Evolutionary conservation across 2,888 invertebrate species (phyloP), one percentile per base, ranked within the genome.

Genomic region (Busseola fusca): DNA sequence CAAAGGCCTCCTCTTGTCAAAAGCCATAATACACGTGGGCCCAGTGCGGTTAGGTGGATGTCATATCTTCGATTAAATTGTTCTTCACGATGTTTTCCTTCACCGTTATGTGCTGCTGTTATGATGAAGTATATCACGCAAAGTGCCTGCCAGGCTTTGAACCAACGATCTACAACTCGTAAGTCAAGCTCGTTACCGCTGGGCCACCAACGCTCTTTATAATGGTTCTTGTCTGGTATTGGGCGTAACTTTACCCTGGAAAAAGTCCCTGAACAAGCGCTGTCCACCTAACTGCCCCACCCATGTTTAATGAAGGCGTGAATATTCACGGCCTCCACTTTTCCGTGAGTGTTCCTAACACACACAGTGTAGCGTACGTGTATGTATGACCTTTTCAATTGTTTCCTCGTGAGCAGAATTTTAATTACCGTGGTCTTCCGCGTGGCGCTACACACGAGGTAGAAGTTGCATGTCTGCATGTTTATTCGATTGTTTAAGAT

Each of bases 391-490:
- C 91, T 90, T 84, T 84, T 76, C 79, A 84, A 88, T 87, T 86
- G 87, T 89, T 92, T 92, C 91, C 92, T 92, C 89, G 88, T 92
- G 90, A 87, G 89, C 86, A 88, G 91, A 90, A 89, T 91, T 73
- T 79, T 88, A 89, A 89, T 87, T 80, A 78, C 72, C 82, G 0
- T 68, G 84, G 86, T 69, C 90, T 92, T 91, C 91, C 92, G 91
- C 82, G 81, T 90, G 81, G 64, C 57, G 80, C 69, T 81, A 60
- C 58, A 63, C 69, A 59, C 37, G 63, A 70, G 52, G 27, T 69
- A 72, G 70, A 76, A 64, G 77, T 72, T 76, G 57, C 72, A 72
- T 76, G 62, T 64, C 60, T 60, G 25, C 66, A 48, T 52, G 64
- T 68, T 48, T 50, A 59, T 72, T 59, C 63, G 54, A 57, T 48